Percentiles rank a stretch among this genome's conserved stretches.
These are phyloP conservation scores for Pterobdella sp. DNA, from an alignment of 2,888 invertebrate species.

Conservation along the genomic window DNA sequence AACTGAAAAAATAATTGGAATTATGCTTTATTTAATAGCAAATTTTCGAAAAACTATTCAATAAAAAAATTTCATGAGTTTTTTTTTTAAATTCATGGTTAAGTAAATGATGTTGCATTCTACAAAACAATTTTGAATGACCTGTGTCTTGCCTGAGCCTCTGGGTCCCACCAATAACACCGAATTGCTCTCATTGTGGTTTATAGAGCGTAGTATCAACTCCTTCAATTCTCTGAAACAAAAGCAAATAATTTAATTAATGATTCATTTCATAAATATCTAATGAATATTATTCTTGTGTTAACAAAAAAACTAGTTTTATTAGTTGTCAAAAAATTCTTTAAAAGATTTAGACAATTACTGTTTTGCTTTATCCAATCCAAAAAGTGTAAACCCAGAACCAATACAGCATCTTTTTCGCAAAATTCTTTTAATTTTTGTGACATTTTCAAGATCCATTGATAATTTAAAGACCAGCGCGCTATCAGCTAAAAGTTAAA, in stretches of 20 bases:
- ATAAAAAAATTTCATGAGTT: background rate
- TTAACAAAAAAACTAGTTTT: background rate
- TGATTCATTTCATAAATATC: background rate
- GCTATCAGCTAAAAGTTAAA: no score
- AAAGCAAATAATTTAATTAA: background rate
- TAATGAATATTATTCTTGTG: background rate
- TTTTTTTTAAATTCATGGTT: background rate
- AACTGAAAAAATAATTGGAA: background rate
- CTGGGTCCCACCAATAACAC: background rate
- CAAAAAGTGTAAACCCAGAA: background rate
- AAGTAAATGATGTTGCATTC: background rate
- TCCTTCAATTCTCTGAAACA: slow-evolving; percentile 4
- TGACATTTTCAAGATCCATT: background rate
- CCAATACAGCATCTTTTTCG: slow-evolving; percentile 3
- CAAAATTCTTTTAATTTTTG: background rate
- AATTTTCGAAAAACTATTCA: background rate
- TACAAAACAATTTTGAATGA: background rate
- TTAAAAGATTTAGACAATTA: background rate
- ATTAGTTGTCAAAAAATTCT: background rate
- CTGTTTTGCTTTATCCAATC: slow-evolving; percentile 4
- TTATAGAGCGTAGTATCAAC: background rate
- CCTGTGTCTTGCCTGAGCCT: slow-evolving; percentile 7
- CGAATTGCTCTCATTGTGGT: slow-evolving; percentile 1
- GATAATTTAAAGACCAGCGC: no score
- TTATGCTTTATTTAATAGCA: background rate